Base-by-base conservation (phyloP, 2,888 invertebrate genomes). In the Serrognathus titanus region DNA sequence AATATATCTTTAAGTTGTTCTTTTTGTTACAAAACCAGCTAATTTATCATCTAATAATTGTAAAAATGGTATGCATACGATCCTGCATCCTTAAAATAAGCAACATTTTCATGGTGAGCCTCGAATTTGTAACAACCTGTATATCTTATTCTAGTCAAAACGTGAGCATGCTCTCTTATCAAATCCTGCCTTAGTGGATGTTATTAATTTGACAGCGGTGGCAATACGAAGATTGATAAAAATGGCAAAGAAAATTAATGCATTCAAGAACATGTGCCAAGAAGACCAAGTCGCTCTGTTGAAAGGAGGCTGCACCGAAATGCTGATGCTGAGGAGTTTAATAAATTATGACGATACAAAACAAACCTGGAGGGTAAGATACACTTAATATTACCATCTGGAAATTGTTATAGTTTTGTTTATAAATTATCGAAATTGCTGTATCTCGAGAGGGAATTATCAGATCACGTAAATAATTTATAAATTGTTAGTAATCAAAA, bases 281-380 rank as follows among this genome's bases (percentile, higher is more conserved):
- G 94, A 93, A 67, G 97, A 97, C 76, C 97, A 97, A 79, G 87
- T 94, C 58, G 85, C 85, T 4, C 79, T 94, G 9, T 77, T 96
- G 7, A 96, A 95, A 75, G 95, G 96, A 0, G 95, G 97, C 1
- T 95, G 95, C 71, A 95, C 94, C 48, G 97, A 98, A 79, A 91
- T 98, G 87, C 90, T 98, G 87, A 90, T 98, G 56, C 83, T 98
- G 51, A 83, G 96, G 10, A 95, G 97, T 63, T 93, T 93, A 0
- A 90, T 93, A 82, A 92, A 91, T 47, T 98, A 95, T 72, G 94
- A 97, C 72, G 86, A 88, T 0, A 92, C 91, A 65, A 86, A 89
- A 65, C 89, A 94, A 69, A 89, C 89, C 49, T 98, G 97, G 97
- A 90, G 90, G 81, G 93, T 92, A 72, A 43, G 43, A 10, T 43